These are phyloP conservation scores for Echinops telfairi DNA, from an alignment of 2,113 vertebrate species.

Conservation along the genomic window DNA sequence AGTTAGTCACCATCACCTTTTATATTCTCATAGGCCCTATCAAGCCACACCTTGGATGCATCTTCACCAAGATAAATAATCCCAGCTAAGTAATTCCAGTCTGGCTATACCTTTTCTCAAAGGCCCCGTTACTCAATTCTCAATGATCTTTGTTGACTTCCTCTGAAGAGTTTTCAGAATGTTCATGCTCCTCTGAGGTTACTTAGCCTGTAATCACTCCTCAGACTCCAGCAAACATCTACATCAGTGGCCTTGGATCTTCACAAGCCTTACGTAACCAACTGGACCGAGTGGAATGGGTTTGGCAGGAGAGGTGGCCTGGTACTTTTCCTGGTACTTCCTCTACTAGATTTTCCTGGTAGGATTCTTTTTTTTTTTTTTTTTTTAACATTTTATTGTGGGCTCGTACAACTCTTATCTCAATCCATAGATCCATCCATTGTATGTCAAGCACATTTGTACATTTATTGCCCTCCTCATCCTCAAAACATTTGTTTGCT, in stretches of 20 bases:
- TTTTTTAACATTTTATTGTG: no score
- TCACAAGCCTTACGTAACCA: neutral
- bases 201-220: slow-evolving; percentile 59
- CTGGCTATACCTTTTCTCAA: slow-evolving; percentile 80
- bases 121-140: slow-evolving; percentile 78
- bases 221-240: neutral
- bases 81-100: slow-evolving; percentile 71
- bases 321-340: no score
- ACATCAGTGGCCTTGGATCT: neutral
- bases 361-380: no score
- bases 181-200: slow-evolving; percentile 67
- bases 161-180: slow-evolving; percentile 76
- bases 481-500: no score
- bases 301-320: neutral
- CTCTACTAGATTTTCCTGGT: no score
- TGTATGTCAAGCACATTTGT: no score
- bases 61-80: slow-evolving; percentile 80
- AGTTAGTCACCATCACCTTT: slow-evolving; percentile 70
- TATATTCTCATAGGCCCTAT: slow-evolving; percentile 60
- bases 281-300: neutral
- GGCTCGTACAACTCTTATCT: no score
- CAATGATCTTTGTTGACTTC: slow-evolving; percentile 80
- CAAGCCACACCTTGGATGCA: slow-evolving; percentile 78
- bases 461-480: no score
- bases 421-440: no score